phyloP scores from a whole-genome alignment of 2,888 invertebrate species.

The Xestobium rufovillosum region DNA sequence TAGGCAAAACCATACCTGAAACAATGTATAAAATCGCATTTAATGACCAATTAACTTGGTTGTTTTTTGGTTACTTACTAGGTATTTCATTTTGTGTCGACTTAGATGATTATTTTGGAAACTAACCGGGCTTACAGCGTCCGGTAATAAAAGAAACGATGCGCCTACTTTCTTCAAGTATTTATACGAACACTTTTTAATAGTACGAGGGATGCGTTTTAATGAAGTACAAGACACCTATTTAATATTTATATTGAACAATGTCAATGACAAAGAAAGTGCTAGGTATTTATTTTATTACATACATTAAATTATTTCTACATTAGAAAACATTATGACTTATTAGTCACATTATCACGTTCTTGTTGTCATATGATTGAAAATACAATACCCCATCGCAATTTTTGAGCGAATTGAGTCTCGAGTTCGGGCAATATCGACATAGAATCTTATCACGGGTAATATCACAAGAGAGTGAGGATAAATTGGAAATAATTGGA shows the following conservation, averaged over 20 bases:
- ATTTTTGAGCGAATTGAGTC: too few species aligned
- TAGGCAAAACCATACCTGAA: conserved; percentile 22
- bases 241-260: conserved; percentile 32
- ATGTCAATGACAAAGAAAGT: conserved; percentile 34
- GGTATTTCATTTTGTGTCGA: conserved; percentile 1
- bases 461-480: too few species aligned
- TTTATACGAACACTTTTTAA: conserved; percentile 33
- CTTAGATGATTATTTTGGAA: background rate
- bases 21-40: conserved; percentile 10
- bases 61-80: too few species aligned
- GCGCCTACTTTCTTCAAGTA: conserved; percentile 35
- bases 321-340: too few species aligned
- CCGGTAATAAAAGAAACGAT: conserved; percentile 29
- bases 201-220: conserved; percentile 34
- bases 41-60: background rate
- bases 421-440: too few species aligned
- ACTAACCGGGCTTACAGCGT: conserved; percentile 8
- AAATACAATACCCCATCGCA: too few species aligned
- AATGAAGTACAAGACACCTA: conserved; percentile 26
- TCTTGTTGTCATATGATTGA: too few species aligned
- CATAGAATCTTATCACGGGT: too few species aligned
- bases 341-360: too few species aligned
- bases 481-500: too few species aligned
- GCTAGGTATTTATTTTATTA: too few species aligned
- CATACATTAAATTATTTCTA: too few species aligned